Base-by-base conservation (phyloP, 2,888 invertebrate genomes). In the Polydrusus pterygomalis region DNA sequence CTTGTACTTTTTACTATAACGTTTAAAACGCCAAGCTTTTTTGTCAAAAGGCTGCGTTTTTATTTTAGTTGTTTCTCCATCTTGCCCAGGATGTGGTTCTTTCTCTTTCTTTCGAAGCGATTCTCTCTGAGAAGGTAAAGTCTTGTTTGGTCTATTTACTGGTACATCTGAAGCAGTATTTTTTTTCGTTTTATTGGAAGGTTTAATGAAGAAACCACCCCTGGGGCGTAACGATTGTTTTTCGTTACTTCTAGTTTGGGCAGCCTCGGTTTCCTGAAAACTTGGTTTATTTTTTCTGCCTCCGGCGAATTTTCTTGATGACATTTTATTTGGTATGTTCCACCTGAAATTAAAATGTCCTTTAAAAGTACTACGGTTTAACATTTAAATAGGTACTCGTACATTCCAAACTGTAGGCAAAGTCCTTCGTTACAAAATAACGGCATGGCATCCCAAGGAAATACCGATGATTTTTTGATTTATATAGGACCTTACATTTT, bases 1-100 rank as follows among this genome's bases (percentile, higher is more conserved):
- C 86, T 92, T 93, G 78, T 91, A 92, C 82, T 93, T 93, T 69
- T 92, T 92, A 81, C 92, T 93, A 82, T 93, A 93, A 82, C 92
- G 92, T 80, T 93, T 90, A 43, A 92, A 81, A 43, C 93, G 88
- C 83, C 92, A 93, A 30, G 89, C 88, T 79, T 92, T 92, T 82
- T 93, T 93, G 81, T 93, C 91, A 84, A 93, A 93, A 0, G 90
- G 89, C 83, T 91, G 92, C 81, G 91, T 91, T 17, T 2, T 18
- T 47, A 17, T 51, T 65, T 63, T 47, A 38, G 58, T 10, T 11
- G 15, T 47, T 70, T 64, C 63, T 17, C 25, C 70, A 51, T 64
- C 34, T 47, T 34, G 69, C 63, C 25, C 11, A 49, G 18, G 38
- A 34, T 10, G 54, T 18, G 38, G 58, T 60, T 60, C 51, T 60